A percentile compares a stretch with the other conserved stretches of the same genome.
Evolutionary conservation across 37 sponge, comb jelly and placozoan species (phyloP).

Genomic region (Amphimedon queenslandica): DNA sequence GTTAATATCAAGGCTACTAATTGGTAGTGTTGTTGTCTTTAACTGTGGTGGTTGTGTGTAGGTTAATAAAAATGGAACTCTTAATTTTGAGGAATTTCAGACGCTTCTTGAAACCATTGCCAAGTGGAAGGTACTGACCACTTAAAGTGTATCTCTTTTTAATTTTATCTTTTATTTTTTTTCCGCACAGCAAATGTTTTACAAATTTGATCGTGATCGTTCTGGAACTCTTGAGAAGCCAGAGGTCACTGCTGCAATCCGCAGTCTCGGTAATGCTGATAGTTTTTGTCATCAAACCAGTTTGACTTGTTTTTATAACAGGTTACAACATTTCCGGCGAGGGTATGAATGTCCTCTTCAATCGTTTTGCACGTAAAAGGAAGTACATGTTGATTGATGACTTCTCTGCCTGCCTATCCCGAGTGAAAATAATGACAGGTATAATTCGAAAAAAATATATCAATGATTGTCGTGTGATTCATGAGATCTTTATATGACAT

Average conservation of each 20-base stretch:
- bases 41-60: too few relatives aligned
- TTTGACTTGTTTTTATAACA: neutral
- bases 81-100: slow-evolving; percentile 57
- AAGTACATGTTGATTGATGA: slow-evolving; percentile 66
- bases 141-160: neutral
- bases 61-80: slow-evolving; percentile 63
- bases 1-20: too few relatives aligned
- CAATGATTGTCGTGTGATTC: too few relatives aligned
- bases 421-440: slow-evolving; percentile 70
- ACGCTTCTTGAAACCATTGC: slow-evolving; percentile 49
- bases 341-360: slow-evolving; percentile 33
- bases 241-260: slow-evolving; percentile 37
- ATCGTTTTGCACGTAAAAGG: slow-evolving; percentile 66
- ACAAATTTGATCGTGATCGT: slow-evolving; percentile 55
- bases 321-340: slow-evolving; percentile 46
- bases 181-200: slow-evolving; percentile 47
- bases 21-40: neutral
- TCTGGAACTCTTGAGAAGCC: slow-evolving; percentile 69
- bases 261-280: slow-evolving; percentile 31
- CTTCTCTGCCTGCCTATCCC: slow-evolving; percentile 63
- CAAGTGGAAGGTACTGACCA: slow-evolving; percentile 63
- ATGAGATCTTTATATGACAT: too few relatives aligned
- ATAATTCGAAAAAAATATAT: too few relatives aligned
- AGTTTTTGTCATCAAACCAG: neutral
- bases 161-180: neutral